Conservation (phyloP, 2,888 invertebrate species). For the Xylocampa areola region DNA sequence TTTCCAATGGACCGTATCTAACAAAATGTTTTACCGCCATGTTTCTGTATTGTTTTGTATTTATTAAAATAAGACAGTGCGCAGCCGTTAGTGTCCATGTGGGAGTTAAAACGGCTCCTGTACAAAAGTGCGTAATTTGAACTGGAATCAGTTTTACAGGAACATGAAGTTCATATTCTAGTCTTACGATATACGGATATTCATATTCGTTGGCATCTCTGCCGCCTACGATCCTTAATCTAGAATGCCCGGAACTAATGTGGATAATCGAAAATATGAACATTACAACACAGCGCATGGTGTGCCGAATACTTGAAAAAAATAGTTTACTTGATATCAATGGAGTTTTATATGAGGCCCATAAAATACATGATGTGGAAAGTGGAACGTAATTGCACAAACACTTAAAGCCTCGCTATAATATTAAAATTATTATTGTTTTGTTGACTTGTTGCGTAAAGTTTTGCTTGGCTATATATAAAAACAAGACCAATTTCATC, state of each 20-base stretch:
- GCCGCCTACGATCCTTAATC: constrained; percentile 9
- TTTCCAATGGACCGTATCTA: neutral
- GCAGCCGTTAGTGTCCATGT: constrained; percentile 11
- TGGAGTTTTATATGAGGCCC: too few species aligned
- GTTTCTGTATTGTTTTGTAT: too few species aligned
- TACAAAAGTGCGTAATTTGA: neutral
- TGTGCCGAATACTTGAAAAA: neutral
- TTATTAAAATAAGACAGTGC: neutral
- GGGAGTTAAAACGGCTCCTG: neutral
- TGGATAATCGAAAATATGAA: neutral
- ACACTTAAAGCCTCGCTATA: too few species aligned
- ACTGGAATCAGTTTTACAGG: neutral
- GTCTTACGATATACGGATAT: constrained; percentile 1
- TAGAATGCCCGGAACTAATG: neutral
- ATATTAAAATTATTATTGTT: too few species aligned
- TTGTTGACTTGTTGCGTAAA: too few species aligned
- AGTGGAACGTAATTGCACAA: too few species aligned
- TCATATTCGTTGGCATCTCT: constrained; percentile 1
- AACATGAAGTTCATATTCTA: neutral
- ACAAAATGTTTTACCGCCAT: neutral
- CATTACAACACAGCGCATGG: neutral
- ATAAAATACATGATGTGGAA: too few species aligned
- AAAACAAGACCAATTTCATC: too few species aligned
- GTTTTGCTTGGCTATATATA: too few species aligned
- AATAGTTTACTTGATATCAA: too few species aligned